These are phyloP conservation scores for Rhysida immarginata DNA, from an alignment of 1,140 invertebrate species.

Conservation along the genomic window DNA sequence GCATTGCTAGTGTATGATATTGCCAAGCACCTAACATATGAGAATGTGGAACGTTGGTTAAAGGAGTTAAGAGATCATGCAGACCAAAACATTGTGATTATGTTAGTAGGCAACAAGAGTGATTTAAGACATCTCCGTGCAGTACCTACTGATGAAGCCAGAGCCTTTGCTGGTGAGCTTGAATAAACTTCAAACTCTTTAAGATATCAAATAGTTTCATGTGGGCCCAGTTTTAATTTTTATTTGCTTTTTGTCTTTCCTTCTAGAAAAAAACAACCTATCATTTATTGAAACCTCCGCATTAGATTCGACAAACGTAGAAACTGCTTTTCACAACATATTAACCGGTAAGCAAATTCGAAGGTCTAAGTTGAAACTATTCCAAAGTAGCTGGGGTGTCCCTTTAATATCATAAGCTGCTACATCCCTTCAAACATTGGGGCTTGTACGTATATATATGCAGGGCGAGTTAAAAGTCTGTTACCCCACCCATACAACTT, in stretches of 20 bases:
- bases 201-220: no score
- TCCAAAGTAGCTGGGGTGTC: no score
- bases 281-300: slow-evolving; percentile 99
- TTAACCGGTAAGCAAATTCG: no score
- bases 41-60: slow-evolving; percentile 98
- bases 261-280: slow-evolving; percentile 88
- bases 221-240: no score
- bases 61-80: slow-evolving; percentile 85
- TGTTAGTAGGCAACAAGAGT: slow-evolving; percentile 93
- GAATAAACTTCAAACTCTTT: no score
- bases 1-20: slow-evolving; percentile 95
- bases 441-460: no score
- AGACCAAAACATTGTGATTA: slow-evolving; percentile 95
- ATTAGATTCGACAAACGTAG: slow-evolving; percentile 98
- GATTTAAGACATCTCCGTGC: slow-evolving; percentile 95
- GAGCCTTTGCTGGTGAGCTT: slow-evolving; percentile 90
- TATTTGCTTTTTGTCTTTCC: no score
- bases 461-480: no score
- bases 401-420: no score
- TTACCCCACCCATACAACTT: no score
- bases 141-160: slow-evolving; percentile 96
- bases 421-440: no score
- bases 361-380: no score
- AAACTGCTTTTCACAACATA: slow-evolving; percentile 99
- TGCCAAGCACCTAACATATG: slow-evolving; percentile 97